Conservation (phyloP, 2,888 invertebrate genomes). For the Ctena decussata region DNA sequence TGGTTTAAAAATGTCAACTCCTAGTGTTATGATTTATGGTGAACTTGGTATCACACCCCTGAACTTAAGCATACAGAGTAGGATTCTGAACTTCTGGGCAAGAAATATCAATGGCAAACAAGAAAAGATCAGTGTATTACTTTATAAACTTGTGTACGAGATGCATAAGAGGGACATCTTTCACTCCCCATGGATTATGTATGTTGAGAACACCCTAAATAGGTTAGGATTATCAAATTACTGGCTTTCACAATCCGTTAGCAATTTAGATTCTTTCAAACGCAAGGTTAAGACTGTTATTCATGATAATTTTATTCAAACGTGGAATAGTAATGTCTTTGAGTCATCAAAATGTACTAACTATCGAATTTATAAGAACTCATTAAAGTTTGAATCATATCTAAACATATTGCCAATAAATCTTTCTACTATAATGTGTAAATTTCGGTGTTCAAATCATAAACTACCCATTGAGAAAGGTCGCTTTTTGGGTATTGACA, state of each 20-base stretch:
- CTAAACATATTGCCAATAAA: not conserved
- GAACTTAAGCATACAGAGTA: not conserved
- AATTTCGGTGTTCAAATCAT: not conserved
- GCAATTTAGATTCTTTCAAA: not conserved
- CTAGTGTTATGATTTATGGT: conserved; percentile 22
- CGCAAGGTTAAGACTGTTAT: not conserved
- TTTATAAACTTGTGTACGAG: conserved; percentile 6
- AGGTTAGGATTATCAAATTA: not conserved
- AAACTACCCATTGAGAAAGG: not conserved
- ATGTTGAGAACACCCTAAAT: not conserved
- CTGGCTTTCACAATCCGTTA: not conserved
- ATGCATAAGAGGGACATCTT: not conserved
- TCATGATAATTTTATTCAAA: not conserved
- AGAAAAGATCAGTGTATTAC: not conserved
- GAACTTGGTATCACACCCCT: not conserved
- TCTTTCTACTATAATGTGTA: not conserved
- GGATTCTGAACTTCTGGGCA: conserved; percentile 9
- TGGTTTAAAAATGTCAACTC: conserved; percentile 1
- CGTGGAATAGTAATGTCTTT: not conserved
- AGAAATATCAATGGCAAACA: not conserved
- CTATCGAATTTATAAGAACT: not conserved
- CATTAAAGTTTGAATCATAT: not conserved
- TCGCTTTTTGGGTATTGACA: not conserved
- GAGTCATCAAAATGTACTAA: not conserved
- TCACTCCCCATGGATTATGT: not conserved